A percentile compares a stretch with the other conserved stretches of the same genome.
Conservation (phyloP, 2,888 invertebrate genomes). For the Hermaeophaga mercurialis region DNA sequence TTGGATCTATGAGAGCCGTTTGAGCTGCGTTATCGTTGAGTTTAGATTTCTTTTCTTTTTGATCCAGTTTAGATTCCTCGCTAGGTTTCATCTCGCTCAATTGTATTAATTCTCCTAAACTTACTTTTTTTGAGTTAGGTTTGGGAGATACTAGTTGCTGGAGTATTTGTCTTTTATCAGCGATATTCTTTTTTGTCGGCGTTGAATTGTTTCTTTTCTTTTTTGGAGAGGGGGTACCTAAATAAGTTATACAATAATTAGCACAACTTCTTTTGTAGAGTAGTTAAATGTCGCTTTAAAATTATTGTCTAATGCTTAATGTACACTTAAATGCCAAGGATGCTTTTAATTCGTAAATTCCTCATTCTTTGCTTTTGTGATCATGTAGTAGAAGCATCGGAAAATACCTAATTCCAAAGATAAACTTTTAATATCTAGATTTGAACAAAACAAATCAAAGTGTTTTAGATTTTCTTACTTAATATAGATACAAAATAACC, state of each 20-base stretch:
- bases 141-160: conserved; percentile 76
- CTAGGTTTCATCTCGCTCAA: conserved; percentile 66
- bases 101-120: conserved; percentile 75
- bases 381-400: too few relatives aligned
- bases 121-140: conserved; percentile 67
- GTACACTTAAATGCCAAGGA: too few relatives aligned
- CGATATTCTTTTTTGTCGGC: conserved; percentile 73
- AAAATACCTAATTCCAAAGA: too few relatives aligned
- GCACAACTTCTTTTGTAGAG: too few relatives aligned
- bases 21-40: conserved; percentile 61
- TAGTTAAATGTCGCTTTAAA: too few relatives aligned
- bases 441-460: too few relatives aligned
- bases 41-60: conserved; percentile 64
- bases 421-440: too few relatives aligned
- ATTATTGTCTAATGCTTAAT: too few relatives aligned
- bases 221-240: conserved; percentile 78
- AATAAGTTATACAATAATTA: not conserved
- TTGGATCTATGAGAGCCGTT: conserved; percentile 67
- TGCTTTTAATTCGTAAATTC: too few relatives aligned
- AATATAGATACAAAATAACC: too few relatives aligned
- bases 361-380: too few relatives aligned
- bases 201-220: conserved; percentile 82
- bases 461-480: too few relatives aligned
- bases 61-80: conserved; percentile 48
- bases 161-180: conserved; percentile 79